A percentile compares a stretch with the other conserved stretches of the same genome.
phyloP scores from a whole-genome alignment of 2,888 invertebrate genomes.

The Trachelus tabidus region DNA sequence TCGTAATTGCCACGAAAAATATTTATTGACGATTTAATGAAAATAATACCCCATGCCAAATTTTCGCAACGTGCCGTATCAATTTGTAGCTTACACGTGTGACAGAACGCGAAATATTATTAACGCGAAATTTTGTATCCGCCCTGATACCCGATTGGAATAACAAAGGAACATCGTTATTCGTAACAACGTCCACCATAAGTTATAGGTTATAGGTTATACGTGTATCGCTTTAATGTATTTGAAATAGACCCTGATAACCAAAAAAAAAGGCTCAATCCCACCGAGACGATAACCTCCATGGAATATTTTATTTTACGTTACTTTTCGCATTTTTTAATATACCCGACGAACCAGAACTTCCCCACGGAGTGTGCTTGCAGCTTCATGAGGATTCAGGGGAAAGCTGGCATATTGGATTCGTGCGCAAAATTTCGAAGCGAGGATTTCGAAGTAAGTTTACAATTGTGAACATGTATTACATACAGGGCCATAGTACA shows the following conservation, averaged over 20 bases:
- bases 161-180: not conserved
- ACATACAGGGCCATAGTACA: not conserved
- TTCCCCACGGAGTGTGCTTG: not conserved
- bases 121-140: not conserved
- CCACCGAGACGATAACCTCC: not conserved
- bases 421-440: conserved; percentile 38
- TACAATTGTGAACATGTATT: not conserved
- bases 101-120: not conserved
- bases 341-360: not conserved
- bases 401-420: conserved; percentile 34
- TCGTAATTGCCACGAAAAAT: not conserved
- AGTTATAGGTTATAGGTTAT: not conserved
- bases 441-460: conserved; percentile 11
- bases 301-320: not conserved
- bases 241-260: not conserved
- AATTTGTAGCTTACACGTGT: not conserved
- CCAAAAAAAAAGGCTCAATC: not conserved
- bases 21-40: not conserved
- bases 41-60: not conserved
- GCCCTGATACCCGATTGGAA: not conserved
- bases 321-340: not conserved
- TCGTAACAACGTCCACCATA: not conserved
- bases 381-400: not conserved
- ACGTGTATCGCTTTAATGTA: not conserved
- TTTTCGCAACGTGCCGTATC: not conserved